Base-by-base conservation (phyloP, 2,888 invertebrate genomes). In the Cyaniris semiargus region DNA sequence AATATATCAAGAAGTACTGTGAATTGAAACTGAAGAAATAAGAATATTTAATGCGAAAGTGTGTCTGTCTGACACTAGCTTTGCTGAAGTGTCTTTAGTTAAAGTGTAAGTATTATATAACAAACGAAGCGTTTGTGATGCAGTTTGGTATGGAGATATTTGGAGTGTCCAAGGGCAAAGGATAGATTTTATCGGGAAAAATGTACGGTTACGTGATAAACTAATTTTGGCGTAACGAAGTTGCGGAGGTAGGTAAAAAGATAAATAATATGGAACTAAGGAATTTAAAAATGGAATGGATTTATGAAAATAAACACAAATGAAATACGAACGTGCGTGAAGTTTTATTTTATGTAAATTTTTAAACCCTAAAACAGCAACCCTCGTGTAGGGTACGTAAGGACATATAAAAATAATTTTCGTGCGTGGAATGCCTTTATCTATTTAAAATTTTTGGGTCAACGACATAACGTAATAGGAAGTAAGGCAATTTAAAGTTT, bases 1-100 rank as follows among this genome's bases (percentile, higher is more conserved):
- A 95, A 76, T 96, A 95, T 83, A 96, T 96, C 60, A 91, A 94
- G 48, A 92, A 93, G 80, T 92, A 93, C 81, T 83, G 77, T 48
- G 79, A 82, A 72, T 79, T 75, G 53, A 78, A 76, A 78, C 38
- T 48, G 23, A 78, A 60, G 23, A 72, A 71, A 21, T 53, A 70
- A 53, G 0, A n/a, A 21, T 44, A 71, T 4, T 10, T 21, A 21
- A 38, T 44, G 3, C 13, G 38, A 38, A 38, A 0, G 44, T 44
- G 3, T 44, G 44, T 44, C 13, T 44, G 3, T 44, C 3, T 44
- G 44, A 44, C 44, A 44, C 44, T 44, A 44, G 10, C 44, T 44
- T 38, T 38, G 10, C 13, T 44, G 2, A 44, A 44, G 44, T 13
- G 10, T 44, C 44, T 44, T 44, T 7, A 38, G 38, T 38, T 38